These are phyloP conservation scores for Zoroaster sp. DNA, from an alignment of 53 echinoderm and acorn worm species.

Conservation along the genomic window DNA sequence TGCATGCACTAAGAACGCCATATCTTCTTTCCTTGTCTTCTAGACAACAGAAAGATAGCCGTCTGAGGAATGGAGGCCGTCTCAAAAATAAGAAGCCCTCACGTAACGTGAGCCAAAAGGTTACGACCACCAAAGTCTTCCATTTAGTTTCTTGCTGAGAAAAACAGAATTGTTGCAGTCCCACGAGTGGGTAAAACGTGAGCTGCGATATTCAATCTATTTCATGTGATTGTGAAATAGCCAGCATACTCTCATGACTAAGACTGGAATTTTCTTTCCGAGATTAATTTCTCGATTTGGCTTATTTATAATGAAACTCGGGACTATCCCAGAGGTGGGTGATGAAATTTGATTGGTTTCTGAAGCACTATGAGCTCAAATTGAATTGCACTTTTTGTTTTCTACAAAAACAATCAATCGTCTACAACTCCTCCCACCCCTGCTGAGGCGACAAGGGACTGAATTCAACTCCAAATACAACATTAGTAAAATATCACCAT, in stretches of 20 bases:
- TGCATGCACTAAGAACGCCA: not conserved
- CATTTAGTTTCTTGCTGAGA: not conserved
- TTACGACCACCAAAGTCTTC: not conserved
- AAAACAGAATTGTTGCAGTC: not conserved
- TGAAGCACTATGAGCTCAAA: not conserved
- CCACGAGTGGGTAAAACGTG: not conserved
- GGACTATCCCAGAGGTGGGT: not conserved
- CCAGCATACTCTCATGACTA: not conserved
- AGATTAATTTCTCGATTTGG: not conserved
- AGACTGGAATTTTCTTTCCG: not conserved
- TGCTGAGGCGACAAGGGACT: not conserved
- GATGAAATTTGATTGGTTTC: not conserved
- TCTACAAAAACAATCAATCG: not conserved
- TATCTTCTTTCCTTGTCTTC: not conserved
- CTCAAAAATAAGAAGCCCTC: no score
- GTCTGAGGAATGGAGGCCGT: no score
- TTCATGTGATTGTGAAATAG: not conserved
- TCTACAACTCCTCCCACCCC: not conserved
- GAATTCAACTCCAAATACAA: not conserved
- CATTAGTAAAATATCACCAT: not conserved
- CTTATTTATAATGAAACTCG: not conserved
- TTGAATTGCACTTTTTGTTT: not conserved
- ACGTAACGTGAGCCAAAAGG: not conserved
- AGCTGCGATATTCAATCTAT: no score
- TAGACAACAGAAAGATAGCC: not conserved